phyloP scores from a whole-genome alignment of 2,113 vertebrate species.

The Martes martes region DNA sequence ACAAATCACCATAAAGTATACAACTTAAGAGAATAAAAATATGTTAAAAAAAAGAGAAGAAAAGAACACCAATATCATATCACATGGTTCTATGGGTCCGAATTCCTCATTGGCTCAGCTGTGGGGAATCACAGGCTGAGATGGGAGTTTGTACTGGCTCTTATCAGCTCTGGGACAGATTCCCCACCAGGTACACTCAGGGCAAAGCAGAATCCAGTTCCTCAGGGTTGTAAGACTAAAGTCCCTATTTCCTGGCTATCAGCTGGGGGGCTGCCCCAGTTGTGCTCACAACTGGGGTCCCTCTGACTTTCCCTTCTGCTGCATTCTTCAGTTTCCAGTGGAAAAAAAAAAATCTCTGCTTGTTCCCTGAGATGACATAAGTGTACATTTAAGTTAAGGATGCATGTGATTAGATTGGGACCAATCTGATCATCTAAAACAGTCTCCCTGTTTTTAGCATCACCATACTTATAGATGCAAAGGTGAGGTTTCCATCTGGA shows the following conservation, averaged over 20 bases:
- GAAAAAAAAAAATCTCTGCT: too few relatives aligned
- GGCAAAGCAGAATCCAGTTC: background rate
- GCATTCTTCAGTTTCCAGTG: background rate
- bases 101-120: background rate
- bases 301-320: background rate
- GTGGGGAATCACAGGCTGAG: background rate
- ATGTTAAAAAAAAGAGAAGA: background rate
- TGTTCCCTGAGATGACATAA: too few relatives aligned
- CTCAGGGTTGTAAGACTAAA: background rate
- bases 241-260: background rate
- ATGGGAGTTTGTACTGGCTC: background rate
- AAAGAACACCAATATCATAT: background rate
- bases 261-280: background rate
- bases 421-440: background rate
- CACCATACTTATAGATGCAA: background rate
- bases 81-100: background rate
- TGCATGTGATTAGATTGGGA: background rate
- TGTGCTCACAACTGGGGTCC: too few relatives aligned
- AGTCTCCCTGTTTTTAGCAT: background rate
- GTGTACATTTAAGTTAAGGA: too few relatives aligned
- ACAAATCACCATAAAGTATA: background rate
- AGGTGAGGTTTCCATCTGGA: accelerated
- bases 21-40: background rate
- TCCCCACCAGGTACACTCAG: background rate
- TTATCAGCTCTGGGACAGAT: background rate